Evolutionary conservation across 2,888 invertebrate species (phyloP), one percentile per base, ranked within the genome.

Genomic region (Phrixothrix hirtus): DNA sequence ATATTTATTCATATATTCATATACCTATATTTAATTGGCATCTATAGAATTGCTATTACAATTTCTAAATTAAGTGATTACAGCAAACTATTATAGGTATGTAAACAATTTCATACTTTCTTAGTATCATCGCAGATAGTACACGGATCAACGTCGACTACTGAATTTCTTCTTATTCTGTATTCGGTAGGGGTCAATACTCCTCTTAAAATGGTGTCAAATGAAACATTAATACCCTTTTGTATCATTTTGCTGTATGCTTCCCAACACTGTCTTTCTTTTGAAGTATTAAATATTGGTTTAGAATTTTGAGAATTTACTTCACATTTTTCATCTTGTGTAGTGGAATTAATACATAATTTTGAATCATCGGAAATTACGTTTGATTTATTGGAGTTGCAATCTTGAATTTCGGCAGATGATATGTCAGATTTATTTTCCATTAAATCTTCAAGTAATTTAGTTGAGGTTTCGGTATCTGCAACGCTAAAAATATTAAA

Each of bases 111-210:
- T 21, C 21, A 21, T 21, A 7, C 3, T 5, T n/a, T n/a, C n/a
- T 21, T 21, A 7, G 21, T 7, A 7, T 21, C 7, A 5, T 21
- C 21, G 21, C 4, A 21, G 7, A 21, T 7, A 21, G 4, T 21
- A 7, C 7, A 21, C 21, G 7, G 21, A 5, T 21, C 21, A 21
- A 7, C 21, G 7, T 3, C 7, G 3, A 32, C 37, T 26, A 32
- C 26, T 1, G 53, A 48, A 49, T 59, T 62, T 49, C 83, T 82
- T 53, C 84, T 76, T 63, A 84, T 75, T 58, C 87, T 78, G 66
- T 86, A 86, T 69, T 87, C 87, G 0, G 86, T 86, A 2, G 87
- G 87, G 5, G 87, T 87, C 56, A 87, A 70, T 83, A 87, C 83
- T 26, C 87, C 87, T 60, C 87, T 79, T 37, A 86, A 68, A 31